Percentiles rank a stretch among this genome's conserved stretches.
Conservation (phyloP, 2,888 invertebrate species). For the Tachina grossa region DNA sequence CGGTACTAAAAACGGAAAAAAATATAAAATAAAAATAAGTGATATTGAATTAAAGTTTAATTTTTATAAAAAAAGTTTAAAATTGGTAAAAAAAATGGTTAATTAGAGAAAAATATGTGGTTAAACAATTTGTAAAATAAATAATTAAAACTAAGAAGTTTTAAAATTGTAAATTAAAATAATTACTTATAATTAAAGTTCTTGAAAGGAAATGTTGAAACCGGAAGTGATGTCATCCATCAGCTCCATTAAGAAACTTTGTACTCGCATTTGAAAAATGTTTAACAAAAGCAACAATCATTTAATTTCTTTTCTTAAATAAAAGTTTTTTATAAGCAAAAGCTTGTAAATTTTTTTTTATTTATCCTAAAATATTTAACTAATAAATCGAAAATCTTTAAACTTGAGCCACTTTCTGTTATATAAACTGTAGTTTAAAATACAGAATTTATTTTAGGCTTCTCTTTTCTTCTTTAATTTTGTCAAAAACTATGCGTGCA, state of each 20-base stretch:
- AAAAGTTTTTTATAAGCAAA: not conserved
- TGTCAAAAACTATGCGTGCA: slow-evolving; percentile 65
- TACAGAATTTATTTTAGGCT: slow-evolving; percentile 14
- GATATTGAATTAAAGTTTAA: slow-evolving; percentile 6
- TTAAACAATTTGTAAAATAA: slow-evolving; percentile 6
- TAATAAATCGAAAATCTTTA: not conserved
- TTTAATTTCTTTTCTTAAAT: no score
- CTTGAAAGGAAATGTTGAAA: slow-evolving; percentile 14
- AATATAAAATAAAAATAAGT: slow-evolving; percentile 33
- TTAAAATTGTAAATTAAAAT: slow-evolving; percentile 1
- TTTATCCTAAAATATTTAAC: not conserved
- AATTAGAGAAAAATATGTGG: slow-evolving; percentile 31
- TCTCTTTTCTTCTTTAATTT: slow-evolving; percentile 10
- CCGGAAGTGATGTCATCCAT: slow-evolving; percentile 72
- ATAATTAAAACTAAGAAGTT: not conserved
- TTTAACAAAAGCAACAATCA: not conserved
- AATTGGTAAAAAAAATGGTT: slow-evolving; percentile 52
- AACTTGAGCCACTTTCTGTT: slow-evolving; percentile 2
- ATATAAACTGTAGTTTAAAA: slow-evolving; percentile 13
- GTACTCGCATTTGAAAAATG: not conserved
- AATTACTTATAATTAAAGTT: not conserved
- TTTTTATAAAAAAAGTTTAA: slow-evolving; percentile 23
- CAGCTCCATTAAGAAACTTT: not conserved
- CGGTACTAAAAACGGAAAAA: slow-evolving; percentile 70
- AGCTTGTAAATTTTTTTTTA: not conserved